Base-by-base conservation (phyloP, 2,113 vertebrate species). In the Micronycteris hirsuta region DNA sequence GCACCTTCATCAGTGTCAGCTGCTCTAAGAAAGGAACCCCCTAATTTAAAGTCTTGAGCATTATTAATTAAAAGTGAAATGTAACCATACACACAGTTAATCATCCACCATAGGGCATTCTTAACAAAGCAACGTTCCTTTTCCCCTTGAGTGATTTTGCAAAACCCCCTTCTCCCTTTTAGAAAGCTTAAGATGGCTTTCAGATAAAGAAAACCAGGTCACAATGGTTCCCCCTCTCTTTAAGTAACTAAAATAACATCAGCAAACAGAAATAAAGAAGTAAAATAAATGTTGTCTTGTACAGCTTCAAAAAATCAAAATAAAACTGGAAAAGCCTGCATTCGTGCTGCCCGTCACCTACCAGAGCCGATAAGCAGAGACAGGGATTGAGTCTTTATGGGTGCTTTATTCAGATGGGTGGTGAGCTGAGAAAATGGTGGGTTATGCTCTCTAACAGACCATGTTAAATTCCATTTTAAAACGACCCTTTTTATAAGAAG, bases 1-100 rank as follows among this genome's bases (percentile, higher is more conserved):
- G 99, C 99, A 99, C 98, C 99, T 99, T 96, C 99, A 99, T 93
- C 99, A 99, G 98, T 99, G 99, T 33, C 99, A 99, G 99, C 99
- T 99, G 97, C 99, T 99, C 98, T 99, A 99, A 99, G 97, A 98
- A 98, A 98, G 99, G 97, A 98, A 98, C 96, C 3, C 54, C 36
- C 43, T 96, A 91, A 86, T 98, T 56, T 67, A 94, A 33, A 91
- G 94, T 96, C 96, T 97, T 96, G 93, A 97, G 96, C 97, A 94
- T 86, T 91, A 74, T 92, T 96, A 95, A 96, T 96, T 94, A 92
- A 89, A 76, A 96, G 86, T 87, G 82, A 95, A 94, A 94, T 33
- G n/a, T 73, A 88, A 94, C 28, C 95, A 81, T 94, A 94, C 92
- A 96, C 93, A 96, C 96, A 43, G 96, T 97, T 95, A 97, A 97